phyloP scores from a whole-genome alignment of 2,113 vertebrate species.

The Piprites chloris region DNA sequence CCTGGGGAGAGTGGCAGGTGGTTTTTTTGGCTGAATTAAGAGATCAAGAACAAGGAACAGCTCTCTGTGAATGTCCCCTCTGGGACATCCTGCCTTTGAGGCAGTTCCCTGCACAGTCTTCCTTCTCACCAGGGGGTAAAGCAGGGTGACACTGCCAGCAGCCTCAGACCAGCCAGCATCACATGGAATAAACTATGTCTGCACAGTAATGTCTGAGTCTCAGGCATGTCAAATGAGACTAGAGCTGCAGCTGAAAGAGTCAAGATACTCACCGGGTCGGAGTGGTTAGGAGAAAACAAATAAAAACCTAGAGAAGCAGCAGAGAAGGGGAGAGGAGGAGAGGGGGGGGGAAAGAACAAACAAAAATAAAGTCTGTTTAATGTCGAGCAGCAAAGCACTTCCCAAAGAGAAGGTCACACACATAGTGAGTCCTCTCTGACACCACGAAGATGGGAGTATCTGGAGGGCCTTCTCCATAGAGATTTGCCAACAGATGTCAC shows the following conservation, averaged over 20 bases:
- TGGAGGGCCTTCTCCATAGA: not conserved
- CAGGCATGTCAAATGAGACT: not conserved
- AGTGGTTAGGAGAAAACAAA: constrained; percentile 90
- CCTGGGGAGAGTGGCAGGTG: not conserved
- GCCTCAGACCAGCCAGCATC: not conserved
- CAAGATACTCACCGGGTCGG: constrained; percentile 84
- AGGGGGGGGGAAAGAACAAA: not conserved
- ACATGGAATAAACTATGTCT: accelerated
- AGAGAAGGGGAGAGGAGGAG: not conserved
- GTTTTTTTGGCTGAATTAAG: not conserved
- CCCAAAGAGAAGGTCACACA: not conserved
- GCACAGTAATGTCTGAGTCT: not conserved
- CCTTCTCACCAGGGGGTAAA: not conserved
- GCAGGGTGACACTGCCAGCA: not conserved
- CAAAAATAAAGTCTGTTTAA: not conserved
- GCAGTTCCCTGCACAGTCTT: not conserved
- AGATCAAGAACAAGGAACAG: not conserved
- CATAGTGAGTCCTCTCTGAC: not conserved
- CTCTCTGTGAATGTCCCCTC: not conserved
- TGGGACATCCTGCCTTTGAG: not conserved
- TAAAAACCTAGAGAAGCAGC: constrained; percentile 84
- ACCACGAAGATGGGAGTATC: not conserved
- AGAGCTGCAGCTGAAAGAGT: not conserved
- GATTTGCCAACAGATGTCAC: not conserved
- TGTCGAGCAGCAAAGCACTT: not conserved